phyloP scores from a whole-genome alignment of 2,888 invertebrate species.

The Eupsilia transversa region DNA sequence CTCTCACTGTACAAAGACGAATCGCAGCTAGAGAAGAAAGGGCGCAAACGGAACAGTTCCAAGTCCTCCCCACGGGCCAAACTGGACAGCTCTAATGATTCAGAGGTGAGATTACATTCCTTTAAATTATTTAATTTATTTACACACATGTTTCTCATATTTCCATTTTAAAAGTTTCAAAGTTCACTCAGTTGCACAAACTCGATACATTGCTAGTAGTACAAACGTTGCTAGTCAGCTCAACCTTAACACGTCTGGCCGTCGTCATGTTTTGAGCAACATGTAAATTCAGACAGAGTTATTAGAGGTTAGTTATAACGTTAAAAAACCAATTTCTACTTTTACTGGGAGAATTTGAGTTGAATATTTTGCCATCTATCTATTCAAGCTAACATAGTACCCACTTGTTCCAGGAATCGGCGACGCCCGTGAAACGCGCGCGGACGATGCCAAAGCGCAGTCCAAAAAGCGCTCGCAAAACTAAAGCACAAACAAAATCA shows the following conservation, averaged over 20 bases:
- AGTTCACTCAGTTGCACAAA: no score
- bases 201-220: no score
- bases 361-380: not conserved
- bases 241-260: no score
- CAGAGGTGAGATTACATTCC: slow-evolving; percentile 68
- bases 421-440: slow-evolving; percentile 82
- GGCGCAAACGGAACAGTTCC: slow-evolving; percentile 83
- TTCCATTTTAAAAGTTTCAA: no score
- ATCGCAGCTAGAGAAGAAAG: slow-evolving; percentile 93
- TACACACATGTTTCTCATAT: no score
- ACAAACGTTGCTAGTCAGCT: no score
- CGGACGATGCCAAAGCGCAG: slow-evolving; percentile 84
- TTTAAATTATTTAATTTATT: not conserved
- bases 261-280: no score
- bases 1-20: slow-evolving; percentile 95
- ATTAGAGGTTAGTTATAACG: no score
- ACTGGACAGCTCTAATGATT: slow-evolving; percentile 69
- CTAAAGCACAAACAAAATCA: slow-evolving; percentile 74
- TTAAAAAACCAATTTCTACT: no score
- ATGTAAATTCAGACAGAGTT: no score
- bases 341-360: no score
- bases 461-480: slow-evolving; percentile 81
- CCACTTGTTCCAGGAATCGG: slow-evolving; percentile 75
- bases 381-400: slow-evolving; percentile 11
- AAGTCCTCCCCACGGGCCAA: slow-evolving; percentile 79